Evolutionary conservation across 2,797 vertebrate genomes (phyloP).

Genomic region (Argya squamiceps): DNA sequence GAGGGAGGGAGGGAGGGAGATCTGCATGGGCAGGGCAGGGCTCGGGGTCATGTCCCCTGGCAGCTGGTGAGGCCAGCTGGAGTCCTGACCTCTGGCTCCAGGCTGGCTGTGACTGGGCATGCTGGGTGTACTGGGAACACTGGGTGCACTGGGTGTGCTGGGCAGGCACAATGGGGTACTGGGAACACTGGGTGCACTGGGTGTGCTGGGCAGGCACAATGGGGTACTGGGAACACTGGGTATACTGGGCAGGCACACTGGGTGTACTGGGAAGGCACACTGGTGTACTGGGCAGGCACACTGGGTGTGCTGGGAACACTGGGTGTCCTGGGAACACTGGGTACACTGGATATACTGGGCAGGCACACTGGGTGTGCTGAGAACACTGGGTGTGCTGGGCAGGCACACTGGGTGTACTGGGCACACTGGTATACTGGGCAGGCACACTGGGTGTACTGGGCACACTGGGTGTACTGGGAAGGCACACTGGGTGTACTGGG

Average conservation of each 20-base stretch:
- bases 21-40: not conserved
- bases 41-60: not conserved
- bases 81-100: not conserved
- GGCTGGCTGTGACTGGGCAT: not conserved
- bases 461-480: no score
- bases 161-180: no score
- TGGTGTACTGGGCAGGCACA: not conserved
- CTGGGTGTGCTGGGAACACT: not conserved
- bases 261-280: no score
- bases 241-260: not conserved
- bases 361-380: no score
- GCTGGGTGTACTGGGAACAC: not conserved
- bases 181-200: no score
- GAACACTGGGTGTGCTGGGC: no score
- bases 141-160: not conserved
- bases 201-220: not conserved
- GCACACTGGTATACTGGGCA: no score
- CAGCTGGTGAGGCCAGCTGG: not conserved
- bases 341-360: no score
- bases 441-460: no score
- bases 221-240: not conserved
- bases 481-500: no score
- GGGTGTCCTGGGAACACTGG: not conserved
- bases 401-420: no score
- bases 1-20: not conserved